These are phyloP conservation scores for Exephanes ischioxanthus DNA, from an alignment of 2,888 invertebrate genomes.

Conservation along the genomic window DNA sequence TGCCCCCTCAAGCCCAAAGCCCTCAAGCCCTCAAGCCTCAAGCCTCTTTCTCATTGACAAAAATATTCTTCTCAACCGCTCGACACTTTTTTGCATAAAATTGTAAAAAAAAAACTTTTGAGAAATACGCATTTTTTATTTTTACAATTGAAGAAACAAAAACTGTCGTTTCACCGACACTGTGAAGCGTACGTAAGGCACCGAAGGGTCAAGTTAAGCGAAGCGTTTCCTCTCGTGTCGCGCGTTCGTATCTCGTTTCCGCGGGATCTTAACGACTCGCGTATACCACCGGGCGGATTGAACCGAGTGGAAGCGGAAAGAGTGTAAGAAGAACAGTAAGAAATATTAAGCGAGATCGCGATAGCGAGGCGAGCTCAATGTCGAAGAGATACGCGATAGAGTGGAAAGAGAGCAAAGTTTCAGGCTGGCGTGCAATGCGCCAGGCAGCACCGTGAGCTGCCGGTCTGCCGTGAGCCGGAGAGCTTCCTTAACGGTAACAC, in stretches of 20 bases:
- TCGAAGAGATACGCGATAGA: slow-evolving; percentile 34
- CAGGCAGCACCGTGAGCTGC: slow-evolving; percentile 12
- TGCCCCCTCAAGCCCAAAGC: too few relatives aligned
- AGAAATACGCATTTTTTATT: not conserved
- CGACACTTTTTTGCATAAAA: not conserved
- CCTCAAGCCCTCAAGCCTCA: too few relatives aligned
- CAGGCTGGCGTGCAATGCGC: slow-evolving; percentile 35
- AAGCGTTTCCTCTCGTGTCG: slow-evolving; percentile 35
- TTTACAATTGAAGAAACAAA: not conserved
- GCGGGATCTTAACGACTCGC: slow-evolving; percentile 5
- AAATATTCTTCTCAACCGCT: too few relatives aligned
- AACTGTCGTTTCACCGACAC: too few relatives aligned
- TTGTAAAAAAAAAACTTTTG: too few relatives aligned
- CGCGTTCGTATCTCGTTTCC: slow-evolving; percentile 29
- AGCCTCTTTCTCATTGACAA: too few relatives aligned
- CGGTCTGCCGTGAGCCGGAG: slow-evolving; percentile 33
- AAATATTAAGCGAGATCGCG: slow-evolving; percentile 45
- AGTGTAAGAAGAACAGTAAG: slow-evolving; percentile 13
- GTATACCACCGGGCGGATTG: not conserved
- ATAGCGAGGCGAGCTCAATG: slow-evolving; percentile 29
- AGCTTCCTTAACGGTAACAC: slow-evolving; percentile 80
- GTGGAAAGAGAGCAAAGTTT: slow-evolving; percentile 56
- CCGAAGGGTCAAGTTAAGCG: not conserved
- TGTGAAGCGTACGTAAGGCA: too few relatives aligned
- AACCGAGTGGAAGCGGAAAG: slow-evolving; percentile 24